Evolutionary conservation across 2,888 invertebrate species (phyloP).

Genomic region (Eudasyphora cyanicolor): DNA sequence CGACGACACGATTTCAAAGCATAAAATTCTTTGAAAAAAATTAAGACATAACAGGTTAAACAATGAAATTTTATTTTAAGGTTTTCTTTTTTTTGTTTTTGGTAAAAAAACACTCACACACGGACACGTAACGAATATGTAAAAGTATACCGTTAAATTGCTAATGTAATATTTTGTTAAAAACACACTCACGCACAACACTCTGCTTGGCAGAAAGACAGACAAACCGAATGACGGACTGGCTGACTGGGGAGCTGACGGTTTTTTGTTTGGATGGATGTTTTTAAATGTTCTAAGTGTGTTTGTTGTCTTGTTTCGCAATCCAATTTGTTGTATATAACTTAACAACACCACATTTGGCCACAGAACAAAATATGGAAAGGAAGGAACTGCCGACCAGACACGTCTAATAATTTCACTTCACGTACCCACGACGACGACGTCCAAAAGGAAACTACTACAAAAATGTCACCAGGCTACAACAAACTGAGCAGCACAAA

Average conservation of each 20-base stretch:
- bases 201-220: no score
- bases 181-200: no score
- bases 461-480: constrained; percentile 60
- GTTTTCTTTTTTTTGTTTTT: constrained; percentile 32
- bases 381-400: constrained; percentile 57
- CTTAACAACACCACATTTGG: constrained; percentile 56
- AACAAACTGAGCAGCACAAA: constrained; percentile 26
- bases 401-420: constrained; percentile 39
- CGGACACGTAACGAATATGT: background rate
- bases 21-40: background rate
- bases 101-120: background rate
- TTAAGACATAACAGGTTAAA: background rate
- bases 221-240: no score
- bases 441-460: constrained; percentile 72
- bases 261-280: constrained; percentile 36
- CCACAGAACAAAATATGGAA: constrained; percentile 52
- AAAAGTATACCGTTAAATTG: no score
- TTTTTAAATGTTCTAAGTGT: no score
- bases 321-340: constrained; percentile 62
- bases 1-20: background rate
- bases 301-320: constrained; percentile 55
- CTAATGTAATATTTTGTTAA: constrained; percentile 18
- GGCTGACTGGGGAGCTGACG: constrained; percentile 18
- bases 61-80: constrained; percentile 29
- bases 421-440: constrained; percentile 69